Evolutionary conservation across 1,140 invertebrate genomes (phyloP).

Genomic region (Ceratina japonica): DNA sequence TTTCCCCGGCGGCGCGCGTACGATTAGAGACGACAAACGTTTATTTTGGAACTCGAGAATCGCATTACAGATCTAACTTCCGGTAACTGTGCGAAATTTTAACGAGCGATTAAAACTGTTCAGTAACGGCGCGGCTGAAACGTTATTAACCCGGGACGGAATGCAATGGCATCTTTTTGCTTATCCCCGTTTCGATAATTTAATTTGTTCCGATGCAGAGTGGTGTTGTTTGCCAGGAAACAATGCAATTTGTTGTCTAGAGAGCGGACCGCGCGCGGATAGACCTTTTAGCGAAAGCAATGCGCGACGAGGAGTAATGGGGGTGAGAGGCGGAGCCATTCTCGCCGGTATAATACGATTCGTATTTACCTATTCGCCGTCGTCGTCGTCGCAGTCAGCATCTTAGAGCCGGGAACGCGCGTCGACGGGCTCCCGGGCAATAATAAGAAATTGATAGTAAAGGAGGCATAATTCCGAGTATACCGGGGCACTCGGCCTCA

Average conservation of each 20-base stretch:
- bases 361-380: conserved; percentile 52
- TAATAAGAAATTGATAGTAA: conserved; percentile 74
- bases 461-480: conserved; percentile 73
- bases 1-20: no score
- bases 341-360: conserved; percentile 36
- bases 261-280: neutral
- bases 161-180: neutral
- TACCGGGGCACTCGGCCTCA: conserved; percentile 67
- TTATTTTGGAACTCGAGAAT: no score
- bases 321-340: neutral
- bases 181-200: conserved; percentile 13
- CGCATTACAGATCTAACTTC: no score
- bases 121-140: neutral
- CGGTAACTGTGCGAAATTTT: no score
- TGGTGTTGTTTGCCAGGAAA: conserved; percentile 20
- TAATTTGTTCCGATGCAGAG: conserved; percentile 30
- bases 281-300: conserved; percentile 20
- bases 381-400: conserved; percentile 41
- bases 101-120: neutral
- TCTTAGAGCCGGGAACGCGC: conserved; percentile 11
- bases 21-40: no score
- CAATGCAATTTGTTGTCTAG: conserved; percentile 33
- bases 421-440: conserved; percentile 44
- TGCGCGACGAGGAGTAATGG: neutral
- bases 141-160: conserved; percentile 6